Conservation (phyloP, 2,888 invertebrate species). For the Calameuta pallipes region DNA sequence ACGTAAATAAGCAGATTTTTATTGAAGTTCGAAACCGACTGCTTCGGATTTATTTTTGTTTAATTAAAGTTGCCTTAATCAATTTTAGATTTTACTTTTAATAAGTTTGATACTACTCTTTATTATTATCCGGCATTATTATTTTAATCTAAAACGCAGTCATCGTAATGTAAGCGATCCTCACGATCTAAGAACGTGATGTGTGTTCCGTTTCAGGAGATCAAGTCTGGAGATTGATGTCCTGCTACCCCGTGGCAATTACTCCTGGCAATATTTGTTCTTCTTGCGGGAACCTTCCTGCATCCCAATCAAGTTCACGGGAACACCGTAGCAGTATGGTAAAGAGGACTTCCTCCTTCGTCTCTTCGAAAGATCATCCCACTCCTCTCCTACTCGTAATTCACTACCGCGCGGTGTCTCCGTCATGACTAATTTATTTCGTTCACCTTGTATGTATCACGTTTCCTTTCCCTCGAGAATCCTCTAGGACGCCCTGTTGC, state of each 20-base stretch:
- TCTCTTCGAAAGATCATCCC: background rate
- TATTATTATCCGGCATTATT: background rate
- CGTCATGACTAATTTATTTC: conserved; percentile 6
- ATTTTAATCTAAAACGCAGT: background rate
- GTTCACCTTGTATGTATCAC: background rate
- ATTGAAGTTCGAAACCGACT: background rate
- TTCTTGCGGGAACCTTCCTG: conserved; percentile 10
- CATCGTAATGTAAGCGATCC: background rate
- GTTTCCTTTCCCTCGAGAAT: background rate
- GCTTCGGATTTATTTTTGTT: background rate
- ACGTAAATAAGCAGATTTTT: background rate
- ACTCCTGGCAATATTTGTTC: conserved; percentile 22
- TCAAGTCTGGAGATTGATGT: conserved; percentile 19
- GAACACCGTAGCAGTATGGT: background rate
- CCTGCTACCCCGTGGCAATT: conserved; percentile 18
- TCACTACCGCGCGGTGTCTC: conserved; percentile 1
- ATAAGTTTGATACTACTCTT: background rate
- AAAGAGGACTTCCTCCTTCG: background rate
- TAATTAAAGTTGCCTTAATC: background rate
- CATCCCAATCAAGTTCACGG: conserved; percentile 13
- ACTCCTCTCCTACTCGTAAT: conserved; percentile 6
- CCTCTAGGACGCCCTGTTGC: background rate
- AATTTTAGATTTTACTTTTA: background rate
- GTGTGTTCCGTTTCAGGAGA: background rate
- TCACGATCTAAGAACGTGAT: background rate